Evolutionary conservation across 1,140 invertebrate genomes (phyloP), one percentile per base, ranked within the genome.

Genomic region (Bombus vancouverensis): DNA sequence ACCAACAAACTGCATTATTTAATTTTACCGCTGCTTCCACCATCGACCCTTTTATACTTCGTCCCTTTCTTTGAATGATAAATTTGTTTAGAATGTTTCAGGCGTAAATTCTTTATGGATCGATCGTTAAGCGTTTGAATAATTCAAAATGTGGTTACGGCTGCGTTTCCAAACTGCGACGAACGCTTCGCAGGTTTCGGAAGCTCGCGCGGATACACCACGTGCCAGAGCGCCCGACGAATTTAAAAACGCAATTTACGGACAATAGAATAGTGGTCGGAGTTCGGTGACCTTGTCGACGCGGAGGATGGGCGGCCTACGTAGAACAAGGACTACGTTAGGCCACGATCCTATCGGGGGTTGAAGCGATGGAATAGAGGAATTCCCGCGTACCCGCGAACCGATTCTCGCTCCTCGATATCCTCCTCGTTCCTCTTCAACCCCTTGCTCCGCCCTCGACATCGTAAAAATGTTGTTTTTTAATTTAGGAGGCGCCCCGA

Each of bases 171-270:
- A 47, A 37, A 75, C 3, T 13, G 12, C 22, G 57, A 28, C 12
- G 22, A 0, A 3, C 25, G 53, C 32, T 22, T 39, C 15, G 59
- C 86, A 89, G 88, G 87, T 79, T 89, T 89, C 81, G 89, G 86
- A 85, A 88, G 79, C 78, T 68, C 86, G 89, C 89, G 89, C 86
- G 78, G 84, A 74, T 81, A 2, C 10, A 70, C 78, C 75, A 85
- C 87, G 85, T 88, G 89, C 80, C 89, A 80, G 90, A 85, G 82
- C 84, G 89, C 87, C 79, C 86, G 81, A 88, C 93, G 93, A 93
- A 94, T 94, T 94, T 94, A 93, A 94, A 94, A 94, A 94, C 92
- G 93, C 93, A 94, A 94, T 94, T 93, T 94, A 93, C 93, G 92
- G 92, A 94, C 92, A 93, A 94, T 94, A 89, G 93, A 92, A 91